Evolutionary conservation across 2,797 vertebrate genomes (phyloP).

Genomic region (Periparus ater): DNA sequence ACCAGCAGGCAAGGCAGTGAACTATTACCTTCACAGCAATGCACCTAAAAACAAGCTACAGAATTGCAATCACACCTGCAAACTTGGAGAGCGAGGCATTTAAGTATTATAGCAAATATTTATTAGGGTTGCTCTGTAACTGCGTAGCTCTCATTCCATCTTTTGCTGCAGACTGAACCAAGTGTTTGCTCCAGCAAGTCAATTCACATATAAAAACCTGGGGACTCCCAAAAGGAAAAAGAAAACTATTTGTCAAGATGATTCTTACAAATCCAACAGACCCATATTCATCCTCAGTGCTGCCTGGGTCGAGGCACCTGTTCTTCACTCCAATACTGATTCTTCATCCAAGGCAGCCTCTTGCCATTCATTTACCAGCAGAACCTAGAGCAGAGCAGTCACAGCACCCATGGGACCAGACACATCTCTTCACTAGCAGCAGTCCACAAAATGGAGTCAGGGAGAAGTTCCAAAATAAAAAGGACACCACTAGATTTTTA

Average conservation of each 20-base stretch:
- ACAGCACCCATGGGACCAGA: fast-evolving
- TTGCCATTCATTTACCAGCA: not conserved
- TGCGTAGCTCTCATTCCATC: not conserved
- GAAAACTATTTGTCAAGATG: fast-evolving
- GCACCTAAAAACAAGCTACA: fast-evolving
- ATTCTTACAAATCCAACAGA: not conserved
- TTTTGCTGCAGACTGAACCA: not conserved
- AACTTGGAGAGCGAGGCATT: not conserved
- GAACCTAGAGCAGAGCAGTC: not conserved
- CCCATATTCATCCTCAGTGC: not conserved
- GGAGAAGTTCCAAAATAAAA: slow-evolving; percentile 54
- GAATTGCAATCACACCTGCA: not conserved
- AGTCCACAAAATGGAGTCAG: not conserved
- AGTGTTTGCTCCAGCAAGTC: not conserved
- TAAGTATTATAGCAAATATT: not conserved
- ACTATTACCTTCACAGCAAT: not conserved
- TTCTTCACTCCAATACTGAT: not conserved
- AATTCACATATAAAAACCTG: not conserved
- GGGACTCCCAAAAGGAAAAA: not conserved
- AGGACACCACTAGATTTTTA: slow-evolving; percentile 55
- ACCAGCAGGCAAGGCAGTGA: fast-evolving
- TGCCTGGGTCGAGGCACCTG: not conserved
- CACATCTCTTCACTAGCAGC: not conserved
- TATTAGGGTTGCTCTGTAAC: not conserved
- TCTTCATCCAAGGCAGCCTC: not conserved